phyloP scores from a whole-genome alignment of 2,888 invertebrate genomes.

The Malthinus seriepunctatus region DNA sequence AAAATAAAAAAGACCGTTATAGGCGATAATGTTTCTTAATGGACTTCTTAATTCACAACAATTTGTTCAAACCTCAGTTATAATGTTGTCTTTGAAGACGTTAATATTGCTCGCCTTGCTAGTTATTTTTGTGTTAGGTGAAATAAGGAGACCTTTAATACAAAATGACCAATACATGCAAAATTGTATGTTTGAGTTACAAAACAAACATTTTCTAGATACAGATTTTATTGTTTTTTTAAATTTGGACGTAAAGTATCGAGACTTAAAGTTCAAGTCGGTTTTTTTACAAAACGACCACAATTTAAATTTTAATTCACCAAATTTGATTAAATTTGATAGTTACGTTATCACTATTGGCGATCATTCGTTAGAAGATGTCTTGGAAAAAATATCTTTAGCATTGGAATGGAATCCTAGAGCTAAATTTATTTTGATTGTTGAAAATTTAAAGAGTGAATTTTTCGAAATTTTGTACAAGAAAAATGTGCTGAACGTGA shows the following conservation, averaged over 20 bases:
- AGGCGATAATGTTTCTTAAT: no score
- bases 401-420: slow-evolving; percentile 12
- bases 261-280: background rate
- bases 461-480: background rate
- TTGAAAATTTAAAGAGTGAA: background rate
- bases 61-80: no score
- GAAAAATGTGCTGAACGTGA: slow-evolving; percentile 2
- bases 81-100: no score
- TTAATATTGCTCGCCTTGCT: no score
- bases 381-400: background rate
- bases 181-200: background rate
- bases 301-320: background rate
- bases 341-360: slow-evolving; percentile 1
- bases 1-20: no score
- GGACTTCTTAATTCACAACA: no score
- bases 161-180: background rate
- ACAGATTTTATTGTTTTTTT: slow-evolving; percentile 2
- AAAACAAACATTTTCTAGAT: background rate
- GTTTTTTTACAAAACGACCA: slow-evolving; percentile 1
- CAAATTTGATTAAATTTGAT: background rate
- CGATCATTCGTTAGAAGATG: background rate
- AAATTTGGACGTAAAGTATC: background rate
- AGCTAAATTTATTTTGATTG: slow-evolving; percentile 14
- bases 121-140: no score
- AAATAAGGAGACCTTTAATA: background rate